Base-by-base conservation (phyloP, 2,113 vertebrate species). In the Pelecanus crispus region DNA sequence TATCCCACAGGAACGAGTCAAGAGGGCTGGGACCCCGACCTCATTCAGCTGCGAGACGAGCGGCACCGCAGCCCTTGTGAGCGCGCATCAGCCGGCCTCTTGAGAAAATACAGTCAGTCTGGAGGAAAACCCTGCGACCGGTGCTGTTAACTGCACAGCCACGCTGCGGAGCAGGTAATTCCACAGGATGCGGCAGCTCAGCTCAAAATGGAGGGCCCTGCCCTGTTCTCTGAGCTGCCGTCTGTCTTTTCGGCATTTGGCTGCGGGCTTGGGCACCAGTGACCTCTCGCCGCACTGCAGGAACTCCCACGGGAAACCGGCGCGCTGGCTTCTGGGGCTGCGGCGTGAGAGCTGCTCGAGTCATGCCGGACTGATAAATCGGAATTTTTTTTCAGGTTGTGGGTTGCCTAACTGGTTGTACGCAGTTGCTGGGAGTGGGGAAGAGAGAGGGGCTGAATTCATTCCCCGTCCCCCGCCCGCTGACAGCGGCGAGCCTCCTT, bases 51-150 rank as follows among this genome's bases (percentile, higher is more conserved):
- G 65, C 1, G 2, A 42, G 62, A 44, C 1, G 1, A 47, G 62
- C 4, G 1, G 32, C n/a, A 26, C 40, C 2, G 2, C 47, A 38
- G 85, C 44, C 8, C 21, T 20, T 2, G 0, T 3, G 20, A 45
- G 61, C 1, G 4, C 17, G 25, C 16, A 6, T 15, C 67, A 61
- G 59, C 36, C 66, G 28, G 38, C 36, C 36, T 32, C 32, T 22
- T 16, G 25, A 21, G 58, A 50, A 44, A 58, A 10, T 44, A 21
- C 29, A 24, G 21, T 10, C 34, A 16, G 16, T 3, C 28, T 7
- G 29, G 21, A 36, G n/a, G 18, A 34, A 25, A 49, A 1, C 42
- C 62, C 67, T 2, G 40, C 18, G 38, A 17, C 40, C 2, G 2
- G 24, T 3, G 31, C 86, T 29, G 44, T 29, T 13, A 38, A 28